Conservation (phyloP, 2,888 invertebrate genomes). For the Tethea ocularis region DNA sequence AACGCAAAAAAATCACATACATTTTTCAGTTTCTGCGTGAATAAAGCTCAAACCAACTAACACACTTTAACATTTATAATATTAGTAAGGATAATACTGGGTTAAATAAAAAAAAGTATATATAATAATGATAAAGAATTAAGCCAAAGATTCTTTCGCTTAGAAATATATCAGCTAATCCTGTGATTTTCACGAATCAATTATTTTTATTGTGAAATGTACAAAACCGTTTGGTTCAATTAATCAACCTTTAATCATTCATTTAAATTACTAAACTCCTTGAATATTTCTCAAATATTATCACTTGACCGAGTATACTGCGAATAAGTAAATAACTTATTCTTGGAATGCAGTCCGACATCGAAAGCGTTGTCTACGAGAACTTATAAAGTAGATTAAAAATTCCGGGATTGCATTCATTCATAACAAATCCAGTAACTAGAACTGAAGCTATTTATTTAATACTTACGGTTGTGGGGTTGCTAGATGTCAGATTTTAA, state of each 20-base stretch:
- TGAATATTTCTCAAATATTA: neutral
- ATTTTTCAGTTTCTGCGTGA: too few relatives aligned
- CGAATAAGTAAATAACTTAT: neutral
- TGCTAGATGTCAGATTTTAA: neutral
- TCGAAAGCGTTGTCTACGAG: slow-evolving; percentile 2
- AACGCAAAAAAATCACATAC: too few relatives aligned
- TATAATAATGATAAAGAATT: too few relatives aligned
- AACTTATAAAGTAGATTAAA: slow-evolving; percentile 3
- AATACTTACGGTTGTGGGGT: neutral
- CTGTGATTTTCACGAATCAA: too few relatives aligned
- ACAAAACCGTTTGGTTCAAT: neutral
- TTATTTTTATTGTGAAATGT: too few relatives aligned
- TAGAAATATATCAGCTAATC: too few relatives aligned
- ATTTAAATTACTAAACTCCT: neutral
- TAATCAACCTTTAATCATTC: neutral
- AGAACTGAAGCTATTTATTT: slow-evolving; percentile 1
- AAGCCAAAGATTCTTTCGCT: too few relatives aligned
- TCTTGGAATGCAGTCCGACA: neutral
- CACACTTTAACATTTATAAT: too few relatives aligned
- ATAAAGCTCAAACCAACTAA: too few relatives aligned
- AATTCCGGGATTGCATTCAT: slow-evolving; percentile 1
- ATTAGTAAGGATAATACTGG: too few relatives aligned
- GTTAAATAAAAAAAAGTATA: too few relatives aligned
- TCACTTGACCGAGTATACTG: neutral
- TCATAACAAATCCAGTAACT: slow-evolving; percentile 1